A percentile compares a stretch with the other conserved stretches of the same genome.
Evolutionary conservation across 35 echinoderm and acorn worm species (phyloP).

Genomic region (Strongylocentrotus purpuratus): DNA sequence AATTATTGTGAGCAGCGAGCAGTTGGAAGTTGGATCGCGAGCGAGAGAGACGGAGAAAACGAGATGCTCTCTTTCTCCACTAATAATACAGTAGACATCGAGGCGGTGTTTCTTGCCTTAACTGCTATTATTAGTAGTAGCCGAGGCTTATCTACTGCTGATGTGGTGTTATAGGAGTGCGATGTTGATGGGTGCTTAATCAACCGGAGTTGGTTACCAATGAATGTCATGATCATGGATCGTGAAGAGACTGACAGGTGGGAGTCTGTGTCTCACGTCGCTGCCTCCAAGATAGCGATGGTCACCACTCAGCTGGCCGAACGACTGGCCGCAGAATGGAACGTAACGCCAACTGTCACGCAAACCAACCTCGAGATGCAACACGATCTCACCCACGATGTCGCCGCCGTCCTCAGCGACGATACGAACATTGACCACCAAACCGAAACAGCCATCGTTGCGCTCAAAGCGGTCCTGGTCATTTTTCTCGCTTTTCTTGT

Average conservation of each 20-base stretch:
- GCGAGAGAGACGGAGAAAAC: neutral
- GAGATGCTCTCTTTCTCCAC: slow-evolving; percentile 32
- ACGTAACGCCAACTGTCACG: neutral
- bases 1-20: neutral
- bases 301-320: slow-evolving; percentile 32
- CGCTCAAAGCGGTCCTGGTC: slow-evolving; percentile 46
- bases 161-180: neutral
- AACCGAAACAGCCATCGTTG: slow-evolving; percentile 16
- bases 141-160: neutral
- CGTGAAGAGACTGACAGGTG: slow-evolving; percentile 4
- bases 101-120: neutral
- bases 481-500: slow-evolving; percentile 55
- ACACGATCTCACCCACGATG: neutral
- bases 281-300: neutral
- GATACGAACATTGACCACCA: neutral
- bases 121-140: neutral
- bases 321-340: neutral
- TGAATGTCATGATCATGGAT: slow-evolving; percentile 46
- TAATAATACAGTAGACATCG: neutral
- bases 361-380: neutral
- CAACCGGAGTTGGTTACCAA: neutral
- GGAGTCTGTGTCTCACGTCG: slow-evolving; percentile 32
- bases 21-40: slow-evolving; percentile 4
- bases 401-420: neutral
- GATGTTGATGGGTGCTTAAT: neutral